Evolutionary conservation across 1,140 invertebrate genomes (phyloP).

Genomic region (Helicoverpa armigera): DNA sequence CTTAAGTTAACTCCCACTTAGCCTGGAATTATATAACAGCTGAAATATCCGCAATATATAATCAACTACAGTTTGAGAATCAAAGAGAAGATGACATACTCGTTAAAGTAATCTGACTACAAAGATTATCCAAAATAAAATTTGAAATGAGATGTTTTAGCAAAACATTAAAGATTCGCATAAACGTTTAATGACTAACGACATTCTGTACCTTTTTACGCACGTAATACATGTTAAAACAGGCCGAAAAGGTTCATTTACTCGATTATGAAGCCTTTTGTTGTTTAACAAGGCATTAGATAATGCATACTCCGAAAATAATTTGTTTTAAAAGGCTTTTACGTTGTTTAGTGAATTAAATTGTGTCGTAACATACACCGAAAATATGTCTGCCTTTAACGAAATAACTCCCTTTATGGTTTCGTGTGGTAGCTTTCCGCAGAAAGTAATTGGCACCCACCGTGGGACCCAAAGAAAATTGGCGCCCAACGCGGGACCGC

Average conservation of each 20-base stretch:
- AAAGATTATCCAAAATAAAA: neutral
- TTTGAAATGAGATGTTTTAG: conserved; percentile 23
- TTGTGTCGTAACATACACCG: conserved; percentile 31
- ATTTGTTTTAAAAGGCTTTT: conserved; percentile 44
- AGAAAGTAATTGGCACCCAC: conserved; percentile 63
- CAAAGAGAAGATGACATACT: neutral
- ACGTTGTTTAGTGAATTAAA: conserved; percentile 35
- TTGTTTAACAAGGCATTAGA: conserved; percentile 47
- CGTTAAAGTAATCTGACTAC: conserved; percentile 12
- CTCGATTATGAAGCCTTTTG: conserved; percentile 48
- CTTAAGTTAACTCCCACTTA: neutral
- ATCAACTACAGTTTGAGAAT: neutral
- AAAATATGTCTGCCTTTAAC: conserved; percentile 37
- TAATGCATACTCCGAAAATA: conserved; percentile 49
- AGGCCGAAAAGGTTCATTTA: conserved; percentile 50
- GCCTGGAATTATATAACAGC: neutral
- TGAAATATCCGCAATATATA: too few species aligned
- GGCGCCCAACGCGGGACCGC: conserved; percentile 37
- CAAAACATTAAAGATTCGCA: conserved; percentile 28
- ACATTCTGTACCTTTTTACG: conserved; percentile 45
- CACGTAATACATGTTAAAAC: conserved; percentile 48
- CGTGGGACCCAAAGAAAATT: conserved; percentile 52
- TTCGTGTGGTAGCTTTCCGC: conserved; percentile 39
- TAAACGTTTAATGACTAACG: conserved; percentile 44
- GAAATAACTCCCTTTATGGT: conserved; percentile 23